Base-by-base conservation (phyloP, 35 echinoderm and acorn worm species). In the Ophioderma brevispina region DNA sequence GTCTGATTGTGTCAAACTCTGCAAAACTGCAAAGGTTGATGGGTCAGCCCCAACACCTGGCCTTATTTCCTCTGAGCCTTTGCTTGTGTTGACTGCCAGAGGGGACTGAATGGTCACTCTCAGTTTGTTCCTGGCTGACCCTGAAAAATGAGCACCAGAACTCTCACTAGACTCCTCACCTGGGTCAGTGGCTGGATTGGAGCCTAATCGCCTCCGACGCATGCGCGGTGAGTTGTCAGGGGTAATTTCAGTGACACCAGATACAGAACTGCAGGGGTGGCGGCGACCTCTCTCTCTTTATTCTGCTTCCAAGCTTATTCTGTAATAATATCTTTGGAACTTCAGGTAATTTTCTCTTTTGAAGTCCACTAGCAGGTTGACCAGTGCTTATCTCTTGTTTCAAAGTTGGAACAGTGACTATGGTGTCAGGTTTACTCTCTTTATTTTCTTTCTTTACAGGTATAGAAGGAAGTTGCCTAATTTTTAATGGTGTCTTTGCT, bases 251-350 rank as follows among this genome's bases (percentile, higher is more conserved):
- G 52, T 55, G 19, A 64, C 32, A 64, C 83, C 63, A n/a, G 33
- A 49, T 52, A 33, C 83, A 38, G 83, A 17, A 36, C 83, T 85
- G 50, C 63, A n/a, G n/a, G n/a, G n/a, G n/a, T 64, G 59, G 59
- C 40, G 87, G 79, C 2, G 90, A 93, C 35, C 80, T 85, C 34
- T 93, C 91, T 28, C 80, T 37, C 35, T 75, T 87, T 39, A 92
- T 40, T n/a, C 85, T 80, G 79, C 79, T 64, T 37, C 94, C 94
- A 8, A 96, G 83, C 86, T 96, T 96, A 77, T 92, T 96, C 78
- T 96, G 91, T 37, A 96, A 89, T 32, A 96, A 79, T 80, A 96
- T 90, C 78, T 96, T 96, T 31, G 94, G 94, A 31, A 96, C 94
- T 63, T 92, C 94, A 31, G 94, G 94, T 52, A 96, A 76, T 82